phyloP scores from a whole-genome alignment of 2,113 vertebrate genomes.

The Oplegnathus fasciatus region DNA sequence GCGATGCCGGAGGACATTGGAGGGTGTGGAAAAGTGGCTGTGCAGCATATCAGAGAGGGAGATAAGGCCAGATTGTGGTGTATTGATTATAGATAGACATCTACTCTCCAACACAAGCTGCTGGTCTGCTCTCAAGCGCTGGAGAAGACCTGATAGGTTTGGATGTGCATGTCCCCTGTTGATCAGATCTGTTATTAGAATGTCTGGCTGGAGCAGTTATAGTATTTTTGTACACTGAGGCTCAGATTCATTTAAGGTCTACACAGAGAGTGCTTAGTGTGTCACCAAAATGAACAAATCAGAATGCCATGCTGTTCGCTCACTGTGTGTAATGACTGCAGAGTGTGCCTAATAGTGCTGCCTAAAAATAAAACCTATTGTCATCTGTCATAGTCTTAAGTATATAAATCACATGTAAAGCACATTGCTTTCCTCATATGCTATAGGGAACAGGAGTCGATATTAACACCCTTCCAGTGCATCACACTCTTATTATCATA shows the following conservation, averaged over 20 bases:
- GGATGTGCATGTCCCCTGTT: constrained; percentile 52
- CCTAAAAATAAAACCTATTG: constrained; percentile 19
- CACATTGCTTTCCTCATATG: neutral
- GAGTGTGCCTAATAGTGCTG: neutral
- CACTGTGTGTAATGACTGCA: neutral
- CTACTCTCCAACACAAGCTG: constrained; percentile 74
- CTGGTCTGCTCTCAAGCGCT: constrained; percentile 48
- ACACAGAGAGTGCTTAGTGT: neutral
- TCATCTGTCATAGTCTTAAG: neutral
- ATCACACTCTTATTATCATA: neutral
- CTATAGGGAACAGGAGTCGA: neutral
- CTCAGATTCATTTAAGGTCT: constrained; percentile 41
- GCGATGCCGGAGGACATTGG: constrained; percentile 57
- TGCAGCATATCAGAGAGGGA: constrained; percentile 69
- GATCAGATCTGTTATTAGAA: constrained; percentile 66
- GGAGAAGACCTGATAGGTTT: constrained; percentile 61
- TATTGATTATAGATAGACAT: constrained; percentile 83
- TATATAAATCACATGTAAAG: neutral
- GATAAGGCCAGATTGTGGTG: constrained; percentile 80
- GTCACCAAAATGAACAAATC: constrained; percentile 34
- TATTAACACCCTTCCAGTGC: neutral
- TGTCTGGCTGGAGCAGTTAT: constrained; percentile 44
- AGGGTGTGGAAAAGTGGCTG: constrained; percentile 73
- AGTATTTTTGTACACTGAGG: constrained; percentile 19
- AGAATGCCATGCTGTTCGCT: constrained; percentile 20